Percentiles rank a stretch among this genome's conserved stretches.
phyloP scores from a whole-genome alignment of 2,797 vertebrate genomes.

The Poecilia gillii region DNA sequence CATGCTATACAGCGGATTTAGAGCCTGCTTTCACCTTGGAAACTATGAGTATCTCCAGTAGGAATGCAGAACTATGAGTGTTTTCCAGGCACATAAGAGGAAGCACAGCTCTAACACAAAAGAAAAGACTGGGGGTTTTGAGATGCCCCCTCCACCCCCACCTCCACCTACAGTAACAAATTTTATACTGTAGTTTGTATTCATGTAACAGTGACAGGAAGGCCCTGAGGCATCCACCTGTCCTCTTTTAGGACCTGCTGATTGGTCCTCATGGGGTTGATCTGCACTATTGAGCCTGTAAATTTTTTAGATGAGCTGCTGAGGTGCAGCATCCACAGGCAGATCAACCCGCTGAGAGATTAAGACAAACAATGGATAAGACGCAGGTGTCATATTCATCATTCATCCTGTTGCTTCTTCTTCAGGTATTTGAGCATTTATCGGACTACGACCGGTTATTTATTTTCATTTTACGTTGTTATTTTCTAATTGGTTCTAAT shows the following conservation, averaged over 20 bases:
- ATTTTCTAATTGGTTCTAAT: slow-evolving; percentile 6
- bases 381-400: slow-evolving; percentile 64
- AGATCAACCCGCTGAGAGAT: slow-evolving; percentile 50
- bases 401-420: slow-evolving; percentile 64
- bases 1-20: background rate
- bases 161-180: slow-evolving; percentile 19
- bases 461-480: background rate
- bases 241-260: slow-evolving; percentile 73
- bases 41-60: background rate
- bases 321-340: slow-evolving; percentile 27
- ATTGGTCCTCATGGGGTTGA: slow-evolving; percentile 76
- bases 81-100: slow-evolving; percentile 3
- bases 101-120: slow-evolving; percentile 13
- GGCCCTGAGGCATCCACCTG: slow-evolving; percentile 74
- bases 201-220: slow-evolving; percentile 70
- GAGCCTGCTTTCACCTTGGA: background rate
- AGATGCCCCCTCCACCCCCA: background rate
- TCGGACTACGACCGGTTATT: background rate
- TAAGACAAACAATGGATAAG: slow-evolving; percentile 55
- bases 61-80: background rate
- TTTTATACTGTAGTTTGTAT: slow-evolving; percentile 48
- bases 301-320: slow-evolving; percentile 64
- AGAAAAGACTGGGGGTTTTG: slow-evolving; percentile 14
- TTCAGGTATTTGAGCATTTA: slow-evolving; percentile 70
- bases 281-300: slow-evolving; percentile 50